Conservation (phyloP, 2,113 vertebrate species). For the Lepus timidus region DNA sequence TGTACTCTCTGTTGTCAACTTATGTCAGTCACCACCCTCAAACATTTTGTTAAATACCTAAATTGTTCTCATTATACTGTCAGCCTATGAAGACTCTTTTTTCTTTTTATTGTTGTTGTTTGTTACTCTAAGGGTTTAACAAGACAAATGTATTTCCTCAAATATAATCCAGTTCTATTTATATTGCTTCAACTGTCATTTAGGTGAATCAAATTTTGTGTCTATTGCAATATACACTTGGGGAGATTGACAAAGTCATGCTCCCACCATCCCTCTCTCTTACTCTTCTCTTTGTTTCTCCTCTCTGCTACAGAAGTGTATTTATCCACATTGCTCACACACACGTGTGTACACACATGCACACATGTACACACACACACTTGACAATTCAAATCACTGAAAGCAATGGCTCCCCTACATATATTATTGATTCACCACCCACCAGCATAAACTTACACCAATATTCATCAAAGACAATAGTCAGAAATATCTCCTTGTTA, state of each 20-base stretch:
- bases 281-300: too few relatives aligned
- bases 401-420: not conserved
- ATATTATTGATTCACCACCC: not conserved
- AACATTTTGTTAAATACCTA: not conserved
- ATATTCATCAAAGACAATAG: not conserved
- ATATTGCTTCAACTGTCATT: not conserved
- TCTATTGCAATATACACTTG: not conserved
- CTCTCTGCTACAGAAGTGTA: not conserved
- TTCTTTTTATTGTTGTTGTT: not conserved
- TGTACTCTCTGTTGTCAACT: not conserved
- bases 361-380: not conserved
- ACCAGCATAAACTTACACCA: not conserved
- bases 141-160: not conserved
- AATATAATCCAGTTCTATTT: not conserved
- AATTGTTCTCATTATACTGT: not conserved
- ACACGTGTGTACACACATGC: too few relatives aligned
- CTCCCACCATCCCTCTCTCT: too few relatives aligned
- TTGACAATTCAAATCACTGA: not conserved
- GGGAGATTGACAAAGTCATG: not conserved
- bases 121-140: not conserved
- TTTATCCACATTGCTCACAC: accelerated
- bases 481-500: not conserved
- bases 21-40: not conserved
- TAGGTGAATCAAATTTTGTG: not conserved
- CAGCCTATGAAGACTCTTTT: not conserved